Percentiles rank a stretch among this genome's conserved stretches.
These are phyloP conservation scores for Anagyrus pseudococci DNA, from an alignment of 2,888 invertebrate genomes.

Conservation along the genomic window DNA sequence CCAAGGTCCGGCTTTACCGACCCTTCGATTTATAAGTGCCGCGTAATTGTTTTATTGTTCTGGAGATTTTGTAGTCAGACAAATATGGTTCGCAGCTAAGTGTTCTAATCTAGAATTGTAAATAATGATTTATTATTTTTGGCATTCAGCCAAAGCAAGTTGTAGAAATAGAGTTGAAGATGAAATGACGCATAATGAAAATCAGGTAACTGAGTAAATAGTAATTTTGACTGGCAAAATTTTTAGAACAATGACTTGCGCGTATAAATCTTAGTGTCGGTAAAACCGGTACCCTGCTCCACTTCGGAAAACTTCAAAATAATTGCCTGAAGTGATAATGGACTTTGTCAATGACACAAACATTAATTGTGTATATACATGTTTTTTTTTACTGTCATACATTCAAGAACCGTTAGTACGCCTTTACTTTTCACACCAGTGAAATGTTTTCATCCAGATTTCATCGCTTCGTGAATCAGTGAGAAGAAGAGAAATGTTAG, in stretches of 20 bases:
- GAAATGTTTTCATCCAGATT: slow-evolving; percentile 4
- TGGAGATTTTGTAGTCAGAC: slow-evolving; percentile 16
- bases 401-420: slow-evolving; percentile 2
- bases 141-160: too few relatives aligned
- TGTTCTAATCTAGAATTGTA: too few relatives aligned
- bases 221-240: not conserved
- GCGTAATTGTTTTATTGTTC: slow-evolving; percentile 1
- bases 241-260: slow-evolving; percentile 22
- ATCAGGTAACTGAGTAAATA: too few relatives aligned
- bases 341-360: slow-evolving; percentile 27
- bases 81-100: too few relatives aligned
- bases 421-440: slow-evolving; percentile 10
- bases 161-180: too few relatives aligned
- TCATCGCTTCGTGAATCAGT: not conserved
- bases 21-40: slow-evolving; percentile 36
- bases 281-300: slow-evolving; percentile 24
- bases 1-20: slow-evolving; percentile 36
- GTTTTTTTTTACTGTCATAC: slow-evolving; percentile 19
- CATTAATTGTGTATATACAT: slow-evolving; percentile 9
- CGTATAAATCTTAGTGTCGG: slow-evolving; percentile 28
- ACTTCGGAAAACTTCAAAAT: slow-evolving; percentile 27
- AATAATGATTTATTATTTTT: not conserved
- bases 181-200: too few relatives aligned
- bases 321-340: slow-evolving; percentile 29
- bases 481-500: slow-evolving; percentile 4